Evolutionary conservation across 1,140 invertebrate species (phyloP).

Genomic region (Rhyacophila brunnea): DNA sequence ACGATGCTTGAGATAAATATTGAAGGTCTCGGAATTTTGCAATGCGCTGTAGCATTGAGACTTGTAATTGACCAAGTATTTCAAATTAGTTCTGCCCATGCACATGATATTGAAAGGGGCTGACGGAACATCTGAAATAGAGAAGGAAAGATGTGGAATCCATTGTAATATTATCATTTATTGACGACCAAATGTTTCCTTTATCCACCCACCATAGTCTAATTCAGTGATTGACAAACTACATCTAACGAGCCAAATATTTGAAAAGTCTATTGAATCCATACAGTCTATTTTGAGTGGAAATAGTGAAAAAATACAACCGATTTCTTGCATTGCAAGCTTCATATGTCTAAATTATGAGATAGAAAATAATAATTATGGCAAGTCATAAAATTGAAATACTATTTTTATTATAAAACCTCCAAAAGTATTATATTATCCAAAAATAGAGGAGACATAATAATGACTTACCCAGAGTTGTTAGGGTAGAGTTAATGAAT

Average conservation of each 20-base stretch:
- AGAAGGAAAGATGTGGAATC: too few species aligned
- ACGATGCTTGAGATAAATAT: conserved; percentile 37
- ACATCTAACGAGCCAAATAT: too few species aligned
- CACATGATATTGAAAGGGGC: conserved; percentile 43
- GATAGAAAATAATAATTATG: too few species aligned
- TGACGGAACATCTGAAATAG: conserved; percentile 39
- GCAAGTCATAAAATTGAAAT: too few species aligned
- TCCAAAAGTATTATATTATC: too few species aligned
- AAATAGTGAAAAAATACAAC: background rate
- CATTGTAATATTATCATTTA: too few species aligned
- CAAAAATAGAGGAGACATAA: too few species aligned
- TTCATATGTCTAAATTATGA: background rate
- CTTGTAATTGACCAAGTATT: conserved; percentile 42
- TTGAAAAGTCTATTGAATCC: background rate
- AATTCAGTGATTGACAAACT: too few species aligned
- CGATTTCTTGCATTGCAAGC: background rate
- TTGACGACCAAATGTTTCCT: too few species aligned
- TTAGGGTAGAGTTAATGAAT: conserved; percentile 20
- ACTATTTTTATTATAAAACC: too few species aligned
- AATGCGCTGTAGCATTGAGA: conserved; percentile 43
- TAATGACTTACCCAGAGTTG: conserved; percentile 21
- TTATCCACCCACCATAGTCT: too few species aligned
- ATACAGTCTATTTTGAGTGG: background rate
- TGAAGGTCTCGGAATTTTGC: conserved; percentile 43
- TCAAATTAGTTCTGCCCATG: conserved; percentile 38